Conservation (phyloP, 2,797 vertebrate species). For the Zalophus californianus region DNA sequence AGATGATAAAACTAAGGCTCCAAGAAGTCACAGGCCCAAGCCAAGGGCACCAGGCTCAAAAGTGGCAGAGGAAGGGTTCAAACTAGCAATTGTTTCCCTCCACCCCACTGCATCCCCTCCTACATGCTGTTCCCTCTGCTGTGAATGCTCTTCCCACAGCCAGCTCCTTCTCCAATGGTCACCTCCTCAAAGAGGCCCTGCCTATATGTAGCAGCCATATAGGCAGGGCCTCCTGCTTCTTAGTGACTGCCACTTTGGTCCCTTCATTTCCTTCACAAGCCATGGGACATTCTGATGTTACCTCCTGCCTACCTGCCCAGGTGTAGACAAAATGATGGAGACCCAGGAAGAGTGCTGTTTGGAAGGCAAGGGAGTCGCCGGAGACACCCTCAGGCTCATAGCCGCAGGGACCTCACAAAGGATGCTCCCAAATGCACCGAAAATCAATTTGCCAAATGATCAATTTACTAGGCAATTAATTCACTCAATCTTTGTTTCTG, state of each 20-base stretch:
- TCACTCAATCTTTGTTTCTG: neutral
- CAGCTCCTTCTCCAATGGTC: neutral
- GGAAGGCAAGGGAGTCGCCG: neutral
- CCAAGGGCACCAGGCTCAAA: neutral
- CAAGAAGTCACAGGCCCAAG: neutral
- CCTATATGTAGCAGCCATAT: neutral
- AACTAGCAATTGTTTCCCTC: neutral
- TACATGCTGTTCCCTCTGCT: neutral
- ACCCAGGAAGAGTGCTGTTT: neutral
- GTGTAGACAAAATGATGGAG: neutral
- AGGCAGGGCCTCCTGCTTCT: neutral
- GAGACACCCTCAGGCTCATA: neutral
- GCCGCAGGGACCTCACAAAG: neutral
- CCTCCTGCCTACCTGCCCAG: neutral
- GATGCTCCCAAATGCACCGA: neutral
- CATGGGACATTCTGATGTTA: neutral
- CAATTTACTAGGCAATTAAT: neutral
- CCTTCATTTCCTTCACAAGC: neutral
- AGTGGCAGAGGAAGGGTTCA: neutral
- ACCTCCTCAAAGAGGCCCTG: neutral
- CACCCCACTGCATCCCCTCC: accelerated
- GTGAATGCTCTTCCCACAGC: neutral
- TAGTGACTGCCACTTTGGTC: neutral
- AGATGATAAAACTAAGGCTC: neutral
- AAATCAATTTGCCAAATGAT: neutral